These are phyloP conservation scores for Cyclophora albipunctata DNA, from an alignment of 2,888 invertebrate species.

Conservation along the genomic window DNA sequence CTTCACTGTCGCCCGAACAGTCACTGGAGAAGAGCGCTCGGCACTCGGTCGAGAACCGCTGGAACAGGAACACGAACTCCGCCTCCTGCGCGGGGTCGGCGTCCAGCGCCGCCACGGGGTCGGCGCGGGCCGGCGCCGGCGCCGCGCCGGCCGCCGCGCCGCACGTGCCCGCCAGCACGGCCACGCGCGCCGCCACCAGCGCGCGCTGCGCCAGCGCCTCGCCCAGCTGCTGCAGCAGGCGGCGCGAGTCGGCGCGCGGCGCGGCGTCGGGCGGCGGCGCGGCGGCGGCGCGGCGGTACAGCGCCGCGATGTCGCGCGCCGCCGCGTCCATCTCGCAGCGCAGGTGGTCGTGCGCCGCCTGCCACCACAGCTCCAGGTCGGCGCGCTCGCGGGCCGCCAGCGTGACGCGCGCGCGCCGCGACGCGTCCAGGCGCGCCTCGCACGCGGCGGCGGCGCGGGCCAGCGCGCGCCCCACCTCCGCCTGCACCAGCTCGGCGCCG, in stretches of 20 bases:
- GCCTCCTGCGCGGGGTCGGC: constrained; percentile 77
- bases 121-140: constrained; percentile 39
- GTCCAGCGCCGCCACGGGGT: constrained; percentile 64
- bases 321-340: constrained; percentile 83
- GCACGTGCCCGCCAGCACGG: constrained; percentile 78
- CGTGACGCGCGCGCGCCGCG: constrained; percentile 75
- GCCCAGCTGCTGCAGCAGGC: constrained; percentile 34
- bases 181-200: constrained; percentile 84
- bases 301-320: constrained; percentile 79
- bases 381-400: constrained; percentile 81
- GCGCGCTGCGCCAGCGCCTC: constrained; percentile 42
- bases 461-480: constrained; percentile 84
- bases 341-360: constrained; percentile 82
- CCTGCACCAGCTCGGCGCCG: constrained; percentile 83
- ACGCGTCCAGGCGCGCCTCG: constrained; percentile 75
- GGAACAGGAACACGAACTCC: constrained; percentile 80
- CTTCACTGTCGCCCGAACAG: constrained; percentile 74
- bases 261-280: constrained; percentile 56
- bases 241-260: constrained; percentile 44
- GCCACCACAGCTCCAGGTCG: constrained; percentile 83
- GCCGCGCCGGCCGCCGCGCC: constrained; percentile 37
- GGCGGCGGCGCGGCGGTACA: constrained; percentile 75
- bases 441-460: constrained; percentile 81
- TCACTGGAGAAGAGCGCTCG: constrained; percentile 74
- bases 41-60: constrained; percentile 78